A percentile compares a stretch with the other conserved stretches of the same genome.
Conservation (phyloP, 2,797 vertebrate genomes). For the Malacoctenus gilli region DNA sequence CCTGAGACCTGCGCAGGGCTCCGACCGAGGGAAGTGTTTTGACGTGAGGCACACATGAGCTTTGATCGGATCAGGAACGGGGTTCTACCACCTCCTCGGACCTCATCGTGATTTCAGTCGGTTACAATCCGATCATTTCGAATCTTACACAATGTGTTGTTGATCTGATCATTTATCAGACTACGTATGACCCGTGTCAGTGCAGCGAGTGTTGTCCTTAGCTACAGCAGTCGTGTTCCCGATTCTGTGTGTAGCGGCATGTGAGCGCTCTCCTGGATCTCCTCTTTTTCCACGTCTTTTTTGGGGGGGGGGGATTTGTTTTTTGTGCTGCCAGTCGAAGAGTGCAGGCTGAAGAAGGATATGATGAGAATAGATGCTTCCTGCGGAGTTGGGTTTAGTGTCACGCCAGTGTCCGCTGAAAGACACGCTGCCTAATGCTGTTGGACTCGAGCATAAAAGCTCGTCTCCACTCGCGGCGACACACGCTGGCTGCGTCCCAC, state of each 20-base stretch:
- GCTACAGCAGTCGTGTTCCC: constrained; percentile 8
- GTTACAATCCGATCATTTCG: no score
- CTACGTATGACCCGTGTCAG: constrained; percentile 37
- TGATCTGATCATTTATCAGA: constrained; percentile 12
- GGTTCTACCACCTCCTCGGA: no score
- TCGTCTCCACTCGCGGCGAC: constrained; percentile 47
- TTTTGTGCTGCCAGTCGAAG: constrained; percentile 18
- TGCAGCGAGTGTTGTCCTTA: no score
- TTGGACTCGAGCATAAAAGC: constrained; percentile 70
- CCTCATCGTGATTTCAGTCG: no score
- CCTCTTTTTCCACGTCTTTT: constrained; percentile 1
- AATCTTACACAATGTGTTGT: no score
- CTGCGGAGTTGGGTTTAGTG: constrained; percentile 58
- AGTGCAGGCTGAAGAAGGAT: constrained; percentile 37
- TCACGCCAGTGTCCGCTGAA: constrained; percentile 60
- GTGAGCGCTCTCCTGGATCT: constrained; percentile 8
- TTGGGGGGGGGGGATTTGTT: constrained; percentile 30
- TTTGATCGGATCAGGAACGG: no score
- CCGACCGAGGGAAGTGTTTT: no score
- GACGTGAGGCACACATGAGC: no score
- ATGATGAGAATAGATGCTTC: constrained; percentile 68
- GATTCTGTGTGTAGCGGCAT: constrained; percentile 31
- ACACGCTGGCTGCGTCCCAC: constrained; percentile 29
- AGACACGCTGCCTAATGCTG: constrained; percentile 69
- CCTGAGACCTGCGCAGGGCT: no score